These are phyloP conservation scores for Caenorhabditis zanzibari DNA, from an alignment of 2,888 invertebrate species.

Conservation along the genomic window DNA sequence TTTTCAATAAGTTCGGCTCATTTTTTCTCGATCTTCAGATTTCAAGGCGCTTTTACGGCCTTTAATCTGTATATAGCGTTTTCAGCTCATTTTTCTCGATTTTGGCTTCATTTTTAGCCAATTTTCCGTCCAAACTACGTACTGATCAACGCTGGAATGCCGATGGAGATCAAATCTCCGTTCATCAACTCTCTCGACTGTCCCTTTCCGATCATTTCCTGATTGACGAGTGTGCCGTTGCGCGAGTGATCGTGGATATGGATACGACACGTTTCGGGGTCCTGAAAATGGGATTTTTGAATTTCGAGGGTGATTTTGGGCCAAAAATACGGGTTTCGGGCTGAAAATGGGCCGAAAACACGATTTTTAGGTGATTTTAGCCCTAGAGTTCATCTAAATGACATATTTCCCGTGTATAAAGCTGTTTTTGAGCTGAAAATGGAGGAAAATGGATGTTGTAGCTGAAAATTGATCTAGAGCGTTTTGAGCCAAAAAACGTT, in stretches of 20 bases:
- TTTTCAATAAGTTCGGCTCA: too few relatives aligned
- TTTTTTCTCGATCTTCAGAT: too few relatives aligned
- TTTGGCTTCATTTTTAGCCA: background rate
- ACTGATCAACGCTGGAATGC: slow-evolving; percentile 60
- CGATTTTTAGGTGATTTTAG: too few relatives aligned
- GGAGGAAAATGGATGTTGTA: too few relatives aligned
- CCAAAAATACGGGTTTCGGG: background rate
- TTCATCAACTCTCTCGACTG: slow-evolving; percentile 35
- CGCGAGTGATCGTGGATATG: slow-evolving; percentile 67
- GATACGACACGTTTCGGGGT: slow-evolving; percentile 21
- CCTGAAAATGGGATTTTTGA: slow-evolving; percentile 1
- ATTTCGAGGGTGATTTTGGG: background rate
- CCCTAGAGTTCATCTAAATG: too few relatives aligned
- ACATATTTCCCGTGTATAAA: too few relatives aligned
- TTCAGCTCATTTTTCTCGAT: background rate
- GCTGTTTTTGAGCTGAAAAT: too few relatives aligned
- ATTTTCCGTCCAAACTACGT: background rate
- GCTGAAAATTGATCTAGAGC: too few relatives aligned
- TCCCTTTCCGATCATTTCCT: slow-evolving; percentile 64
- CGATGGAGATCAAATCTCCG: slow-evolving; percentile 71
- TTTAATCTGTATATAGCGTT: too few relatives aligned
- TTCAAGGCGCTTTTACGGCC: too few relatives aligned
- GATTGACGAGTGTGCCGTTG: slow-evolving; percentile 72
- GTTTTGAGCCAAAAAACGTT: too few relatives aligned
- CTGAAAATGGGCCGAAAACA: background rate